A percentile compares a stretch with the other conserved stretches of the same genome.
Conservation (phyloP, 1,140 invertebrate genomes). For the Scaptomyza pallida region DNA sequence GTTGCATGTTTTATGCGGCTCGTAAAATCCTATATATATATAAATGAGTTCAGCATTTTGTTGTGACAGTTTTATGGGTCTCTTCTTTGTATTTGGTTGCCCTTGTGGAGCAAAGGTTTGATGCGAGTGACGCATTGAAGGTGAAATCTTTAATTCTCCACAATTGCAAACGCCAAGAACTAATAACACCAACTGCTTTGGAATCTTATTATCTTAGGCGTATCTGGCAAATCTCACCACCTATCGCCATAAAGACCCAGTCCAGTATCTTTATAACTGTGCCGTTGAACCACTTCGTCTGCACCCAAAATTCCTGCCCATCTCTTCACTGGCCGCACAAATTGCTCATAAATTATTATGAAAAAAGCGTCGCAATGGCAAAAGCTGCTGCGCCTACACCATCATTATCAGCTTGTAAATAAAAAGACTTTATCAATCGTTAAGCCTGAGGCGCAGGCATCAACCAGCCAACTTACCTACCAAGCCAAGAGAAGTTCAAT, state of each 20-base stretch:
- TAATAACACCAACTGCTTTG: background rate
- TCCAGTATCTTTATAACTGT: slow-evolving; percentile 5
- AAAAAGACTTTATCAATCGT: slow-evolving; percentile 82
- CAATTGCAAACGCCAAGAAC: too few species aligned
- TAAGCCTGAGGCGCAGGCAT: slow-evolving; percentile 56
- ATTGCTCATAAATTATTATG: slow-evolving; percentile 72
- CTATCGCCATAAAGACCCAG: background rate
- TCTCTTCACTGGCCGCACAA: slow-evolving; percentile 29
- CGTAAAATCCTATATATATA: slow-evolving; percentile 57
- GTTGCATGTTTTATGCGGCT: slow-evolving; percentile 67
- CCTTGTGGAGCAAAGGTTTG: slow-evolving; percentile 29
- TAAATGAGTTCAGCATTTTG: slow-evolving; percentile 78
- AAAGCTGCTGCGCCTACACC: slow-evolving; percentile 78
- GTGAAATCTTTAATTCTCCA: background rate
- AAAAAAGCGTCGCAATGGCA: slow-evolving; percentile 64
- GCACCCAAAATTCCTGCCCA: background rate
- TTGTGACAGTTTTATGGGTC: slow-evolving; percentile 74
- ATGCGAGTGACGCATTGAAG: slow-evolving; percentile 7
- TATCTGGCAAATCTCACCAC: background rate
- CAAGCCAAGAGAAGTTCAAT: background rate
- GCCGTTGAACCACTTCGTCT: background rate
- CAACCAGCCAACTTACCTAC: slow-evolving; percentile 5
- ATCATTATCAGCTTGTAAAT: slow-evolving; percentile 82
- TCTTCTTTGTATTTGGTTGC: slow-evolving; percentile 35
- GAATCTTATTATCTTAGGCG: background rate